A percentile compares a stretch with the other conserved stretches of the same genome.
Conservation (phyloP, 2,113 vertebrate genomes). For the Paramisgurnus dabryanus region DNA sequence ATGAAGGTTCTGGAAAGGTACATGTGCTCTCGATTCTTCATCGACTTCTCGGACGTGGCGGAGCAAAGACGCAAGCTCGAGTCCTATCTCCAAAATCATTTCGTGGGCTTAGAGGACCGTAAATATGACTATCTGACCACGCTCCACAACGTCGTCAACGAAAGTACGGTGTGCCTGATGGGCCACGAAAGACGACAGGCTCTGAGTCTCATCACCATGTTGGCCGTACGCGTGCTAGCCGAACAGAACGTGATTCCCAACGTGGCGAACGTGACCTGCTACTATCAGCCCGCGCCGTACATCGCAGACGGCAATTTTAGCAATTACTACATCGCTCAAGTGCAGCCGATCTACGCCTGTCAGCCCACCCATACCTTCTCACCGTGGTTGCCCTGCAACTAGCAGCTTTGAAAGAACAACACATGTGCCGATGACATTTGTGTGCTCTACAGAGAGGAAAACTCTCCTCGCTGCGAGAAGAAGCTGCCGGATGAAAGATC, state of each 20-base stretch:
- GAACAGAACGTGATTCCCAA: slow-evolving; percentile 96
- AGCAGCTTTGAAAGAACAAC: slow-evolving; percentile 53
- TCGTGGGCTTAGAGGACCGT: slow-evolving; percentile 94
- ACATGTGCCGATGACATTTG: background rate
- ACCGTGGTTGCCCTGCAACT: slow-evolving; percentile 96
- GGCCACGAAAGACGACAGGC: slow-evolving; percentile 95
- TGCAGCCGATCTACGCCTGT: slow-evolving; percentile 90
- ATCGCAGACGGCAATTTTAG: slow-evolving; percentile 95
- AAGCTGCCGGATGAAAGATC: background rate
- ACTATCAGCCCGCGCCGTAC: slow-evolving; percentile 97
- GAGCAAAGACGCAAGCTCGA: slow-evolving; percentile 96
- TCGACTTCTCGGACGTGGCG: slow-evolving; percentile 93
- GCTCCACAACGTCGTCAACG: slow-evolving; percentile 91
- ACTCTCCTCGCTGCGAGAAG: background rate
- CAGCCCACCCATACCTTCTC: slow-evolving; percentile 81
- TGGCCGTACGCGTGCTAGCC: slow-evolving; percentile 90
- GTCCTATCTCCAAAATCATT: slow-evolving; percentile 98
- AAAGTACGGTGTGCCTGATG: slow-evolving; percentile 99
- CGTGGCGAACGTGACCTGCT: slow-evolving; percentile 96
- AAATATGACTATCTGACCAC: slow-evolving; percentile 98
- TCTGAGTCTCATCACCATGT: slow-evolving; percentile 90
- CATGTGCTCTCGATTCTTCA: slow-evolving; percentile 99
- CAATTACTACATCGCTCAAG: slow-evolving; percentile 97
- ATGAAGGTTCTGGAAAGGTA: slow-evolving; percentile 96
- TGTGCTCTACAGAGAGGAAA: slow-evolving; percentile 10